Evolutionary conservation across 2,888 invertebrate species (phyloP).

Genomic region (Drosophila villosipedis): DNA sequence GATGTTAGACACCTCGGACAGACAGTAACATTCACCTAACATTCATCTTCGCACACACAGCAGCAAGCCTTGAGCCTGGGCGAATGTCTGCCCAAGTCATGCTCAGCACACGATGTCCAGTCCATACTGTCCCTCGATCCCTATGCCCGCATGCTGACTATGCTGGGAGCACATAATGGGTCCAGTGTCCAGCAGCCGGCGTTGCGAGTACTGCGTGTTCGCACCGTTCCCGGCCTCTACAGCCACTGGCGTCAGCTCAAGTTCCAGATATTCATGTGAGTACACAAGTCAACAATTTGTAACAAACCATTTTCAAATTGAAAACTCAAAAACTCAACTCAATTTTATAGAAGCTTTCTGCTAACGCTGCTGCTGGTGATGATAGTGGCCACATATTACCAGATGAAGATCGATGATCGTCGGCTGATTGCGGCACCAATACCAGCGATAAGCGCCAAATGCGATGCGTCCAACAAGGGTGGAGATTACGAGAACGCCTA

Average conservation of each 20-base stretch:
- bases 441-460: conserved; percentile 77
- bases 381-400: conserved; percentile 89
- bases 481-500: conserved; percentile 68
- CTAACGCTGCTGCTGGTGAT: conserved; percentile 82
- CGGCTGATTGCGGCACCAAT: conserved; percentile 65
- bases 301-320: background rate
- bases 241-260: conserved; percentile 88
- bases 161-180: conserved; percentile 59
- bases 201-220: conserved; percentile 87
- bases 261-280: conserved; percentile 89
- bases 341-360: conserved; percentile 71
- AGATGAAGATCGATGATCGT: conserved; percentile 85
- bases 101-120: conserved; percentile 87
- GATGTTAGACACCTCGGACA: conserved; percentile 1
- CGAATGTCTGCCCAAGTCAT: conserved; percentile 90
- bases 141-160: conserved; percentile 77
- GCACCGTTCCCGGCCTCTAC: conserved; percentile 90
- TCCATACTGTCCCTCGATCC: conserved; percentile 85
- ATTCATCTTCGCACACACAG: conserved; percentile 68
- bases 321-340: background rate
- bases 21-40: background rate
- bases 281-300: background rate
- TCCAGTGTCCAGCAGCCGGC: conserved; percentile 59
- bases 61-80: conserved; percentile 90
- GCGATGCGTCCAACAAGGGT: conserved; percentile 74